Base-by-base conservation (phyloP, 1,140 invertebrate species). In the Atopsyche davidsoni region DNA sequence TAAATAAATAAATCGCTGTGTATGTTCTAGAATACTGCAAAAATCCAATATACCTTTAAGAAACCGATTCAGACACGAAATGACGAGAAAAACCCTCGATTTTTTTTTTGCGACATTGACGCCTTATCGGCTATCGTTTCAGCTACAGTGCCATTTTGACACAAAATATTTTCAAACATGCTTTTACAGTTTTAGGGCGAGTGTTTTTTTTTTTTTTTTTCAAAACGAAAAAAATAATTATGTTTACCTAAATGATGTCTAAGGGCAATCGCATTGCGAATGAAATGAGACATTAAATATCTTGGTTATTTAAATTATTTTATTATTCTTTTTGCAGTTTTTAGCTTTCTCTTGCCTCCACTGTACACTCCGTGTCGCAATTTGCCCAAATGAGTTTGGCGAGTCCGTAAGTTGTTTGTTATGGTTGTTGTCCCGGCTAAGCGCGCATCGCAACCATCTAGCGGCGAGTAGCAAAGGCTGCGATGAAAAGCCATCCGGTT, bases 401-500 rank as follows among this genome's bases (percentile, higher is more conserved):
- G 52, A 42, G 36, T 54, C 40, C 24, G 52, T 54, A 54, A 54
- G 52, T 47, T 38, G 38, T 46, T 46, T 44, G 40, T 54, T 54
- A 54, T 49, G 45, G 52, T 49, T 49, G 52, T 54, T 49, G 52
- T 49, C 46, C 31, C 16, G 34, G 51, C 51, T 53, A 42, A 53
- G 38, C n/a, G 21, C 35, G 45, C 23, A 25, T 41, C 35, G 19
- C 45, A 39, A 46, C 36, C 40, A 49, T 54, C 46, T 54, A 46
- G 24, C 45, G 31, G 52, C 32, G 41, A 23, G 40, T 34, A 34
- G n/a, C n/a, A n/a, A n/a, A n/a, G n/a, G n/a, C n/a, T n/a, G n/a
- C n/a, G n/a, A n/a, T n/a, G n/a, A n/a, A n/a, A n/a, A n/a, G n/a
- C n/a, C n/a, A n/a, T n/a, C n/a, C n/a, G n/a, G n/a, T n/a, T n/a